Base-by-base conservation (phyloP, 2,797 vertebrate species). In the Chaetodon trifasciatus region DNA sequence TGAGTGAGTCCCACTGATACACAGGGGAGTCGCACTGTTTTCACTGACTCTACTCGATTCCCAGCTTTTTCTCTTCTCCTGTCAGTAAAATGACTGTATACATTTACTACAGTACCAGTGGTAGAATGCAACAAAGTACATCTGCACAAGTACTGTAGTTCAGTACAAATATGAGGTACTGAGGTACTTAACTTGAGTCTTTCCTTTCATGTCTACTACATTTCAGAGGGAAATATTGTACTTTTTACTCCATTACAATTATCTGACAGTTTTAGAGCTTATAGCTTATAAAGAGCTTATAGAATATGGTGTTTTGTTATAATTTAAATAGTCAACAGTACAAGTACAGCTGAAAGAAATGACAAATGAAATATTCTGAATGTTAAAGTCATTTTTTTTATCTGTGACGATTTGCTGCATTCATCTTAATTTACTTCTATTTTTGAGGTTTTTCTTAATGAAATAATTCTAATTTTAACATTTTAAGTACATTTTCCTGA, bases 1-100 rank as follows among this genome's bases (percentile, higher is more conserved):
- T 82, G 52, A 78, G 28, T 78, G 53, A 84, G 70, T 81, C 40
- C 46, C 37, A 6, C 53, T 52, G 53, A n/a, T 46, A 24, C 70
- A 46, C 37, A 5, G 11, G 64, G 58, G 70, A 12, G 47, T 80
- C 65, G 17, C 70, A 24, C 60, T 57, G 81, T 65, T 74, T 66
- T 49, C 46, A 42, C 28, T 23, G 7, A 16, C 28, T 56, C 21
- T 67, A 79, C 79, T 40, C 69, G 17, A 55, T 66, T 78, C 57
- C 13, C n/a, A 70, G 40, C 37, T 44, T 70, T 69, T 77, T 73
- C 40, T n/a, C 6, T 58, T 56, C 47, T 56, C 17, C 35, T 9
- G 8, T 71, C 65, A 64, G 35, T 2, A 19, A 67, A 44, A 19
- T 56, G 72, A 71, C 28, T 70, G 37, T 58, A 5, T 55, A 44